phyloP scores from a whole-genome alignment of 2,113 vertebrate species.

The Petrocephalus microphthalmus region DNA sequence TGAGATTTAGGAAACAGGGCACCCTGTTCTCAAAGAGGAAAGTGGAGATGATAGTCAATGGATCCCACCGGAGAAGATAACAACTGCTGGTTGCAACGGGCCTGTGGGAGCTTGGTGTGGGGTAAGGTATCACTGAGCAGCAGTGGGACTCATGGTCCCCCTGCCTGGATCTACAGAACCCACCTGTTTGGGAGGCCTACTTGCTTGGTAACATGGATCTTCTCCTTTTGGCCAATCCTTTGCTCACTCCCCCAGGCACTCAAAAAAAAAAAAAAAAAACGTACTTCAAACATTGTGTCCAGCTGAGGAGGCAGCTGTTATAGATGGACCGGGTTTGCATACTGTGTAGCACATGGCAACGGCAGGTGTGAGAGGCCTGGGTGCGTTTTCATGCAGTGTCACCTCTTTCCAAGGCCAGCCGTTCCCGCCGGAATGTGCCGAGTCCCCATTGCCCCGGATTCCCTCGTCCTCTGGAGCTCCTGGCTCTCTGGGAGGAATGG shows the following conservation, averaged over 20 bases:
- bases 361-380: constrained; percentile 33
- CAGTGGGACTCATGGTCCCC: neutral
- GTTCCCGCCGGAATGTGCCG: constrained; percentile 29
- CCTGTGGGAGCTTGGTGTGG: neutral
- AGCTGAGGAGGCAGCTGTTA: constrained; percentile 39
- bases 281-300: neutral
- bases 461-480: constrained; percentile 25
- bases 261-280: neutral
- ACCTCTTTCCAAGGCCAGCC: constrained; percentile 38
- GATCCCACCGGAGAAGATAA: neutral
- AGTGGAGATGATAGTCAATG: constrained; percentile 16
- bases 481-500: constrained; percentile 17
- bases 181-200: neutral
- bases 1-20: neutral
- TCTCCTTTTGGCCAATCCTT: neutral
- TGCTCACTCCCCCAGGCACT: neutral
- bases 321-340: neutral
- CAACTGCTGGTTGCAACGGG: neutral
- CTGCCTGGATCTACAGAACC: neutral
- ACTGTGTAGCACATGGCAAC: constrained; percentile 23
- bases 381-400: constrained; percentile 28
- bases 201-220: neutral
- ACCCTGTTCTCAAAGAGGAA: neutral
- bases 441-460: constrained; percentile 23
- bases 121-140: neutral